phyloP scores from a whole-genome alignment of 2,888 invertebrate genomes.

The Hypsopygia costalis region DNA sequence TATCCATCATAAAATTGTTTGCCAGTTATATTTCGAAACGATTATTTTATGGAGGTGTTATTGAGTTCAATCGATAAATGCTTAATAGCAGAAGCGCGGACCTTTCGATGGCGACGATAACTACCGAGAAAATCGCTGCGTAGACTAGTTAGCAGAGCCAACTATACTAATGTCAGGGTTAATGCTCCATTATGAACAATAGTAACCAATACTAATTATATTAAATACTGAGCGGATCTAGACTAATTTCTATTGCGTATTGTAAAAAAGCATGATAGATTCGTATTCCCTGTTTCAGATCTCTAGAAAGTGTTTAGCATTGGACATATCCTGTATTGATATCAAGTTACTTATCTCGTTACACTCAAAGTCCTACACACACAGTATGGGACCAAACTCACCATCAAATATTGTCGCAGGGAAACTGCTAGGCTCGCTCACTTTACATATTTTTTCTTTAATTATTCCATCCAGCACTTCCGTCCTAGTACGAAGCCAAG shows the following conservation, averaged over 20 bases:
- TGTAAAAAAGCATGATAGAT: too few species aligned
- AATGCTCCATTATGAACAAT: neutral
- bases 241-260: too few species aligned
- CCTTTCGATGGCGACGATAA: neutral
- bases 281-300: too few species aligned
- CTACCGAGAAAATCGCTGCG: neutral
- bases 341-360: too few species aligned
- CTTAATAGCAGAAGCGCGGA: neutral
- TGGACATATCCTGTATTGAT: too few species aligned
- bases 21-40: neutral
- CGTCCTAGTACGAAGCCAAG: slow-evolving; percentile 60
- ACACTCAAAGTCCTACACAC: too few species aligned
- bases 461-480: slow-evolving; percentile 43
- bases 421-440: slow-evolving; percentile 75
- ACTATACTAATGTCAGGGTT: neutral
- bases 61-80: too few species aligned
- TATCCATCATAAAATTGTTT: neutral
- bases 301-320: too few species aligned
- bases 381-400: slow-evolving; percentile 27
- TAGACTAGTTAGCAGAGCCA: neutral
- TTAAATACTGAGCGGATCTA: neutral
- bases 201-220: neutral
- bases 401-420: slow-evolving; percentile 71
- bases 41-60: too few species aligned
- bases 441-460: slow-evolving; percentile 33